Evolutionary conservation across 2,797 vertebrate genomes (phyloP).

Genomic region (Lemur catta): DNA sequence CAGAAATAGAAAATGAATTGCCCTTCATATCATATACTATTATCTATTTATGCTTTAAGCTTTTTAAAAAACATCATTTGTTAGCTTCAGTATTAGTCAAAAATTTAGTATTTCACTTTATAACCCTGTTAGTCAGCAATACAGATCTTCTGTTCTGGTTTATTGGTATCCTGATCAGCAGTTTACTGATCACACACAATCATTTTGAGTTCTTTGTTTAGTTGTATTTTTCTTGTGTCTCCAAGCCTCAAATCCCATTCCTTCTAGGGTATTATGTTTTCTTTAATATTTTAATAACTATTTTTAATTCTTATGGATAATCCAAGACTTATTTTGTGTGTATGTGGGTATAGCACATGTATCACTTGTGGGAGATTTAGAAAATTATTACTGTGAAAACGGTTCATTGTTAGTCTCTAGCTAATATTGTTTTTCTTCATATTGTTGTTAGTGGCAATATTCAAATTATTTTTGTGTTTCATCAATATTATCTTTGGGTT

Average conservation of each 20-base stretch:
- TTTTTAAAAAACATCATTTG: background rate
- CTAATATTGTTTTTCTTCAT: background rate
- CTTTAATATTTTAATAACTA: background rate
- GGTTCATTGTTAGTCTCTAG: background rate
- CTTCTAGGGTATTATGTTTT: background rate
- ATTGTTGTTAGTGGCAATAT: background rate
- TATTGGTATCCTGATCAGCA: background rate
- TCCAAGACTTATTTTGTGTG: background rate
- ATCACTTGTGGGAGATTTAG: background rate
- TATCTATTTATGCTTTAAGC: background rate
- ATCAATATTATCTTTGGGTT: background rate
- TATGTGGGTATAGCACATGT: background rate
- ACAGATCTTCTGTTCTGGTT: background rate
- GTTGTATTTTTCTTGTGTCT: background rate
- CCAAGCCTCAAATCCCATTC: background rate
- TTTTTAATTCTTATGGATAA: background rate
- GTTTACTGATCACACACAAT: background rate
- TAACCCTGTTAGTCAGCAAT: background rate
- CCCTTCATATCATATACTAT: background rate
- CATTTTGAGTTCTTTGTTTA: background rate
- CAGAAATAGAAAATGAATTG: background rate
- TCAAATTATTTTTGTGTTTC: background rate
- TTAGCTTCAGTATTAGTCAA: background rate
- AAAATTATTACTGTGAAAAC: background rate
- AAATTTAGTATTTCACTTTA: background rate